phyloP scores from a whole-genome alignment of 2,888 invertebrate genomes.

The Mythimna impura region DNA sequence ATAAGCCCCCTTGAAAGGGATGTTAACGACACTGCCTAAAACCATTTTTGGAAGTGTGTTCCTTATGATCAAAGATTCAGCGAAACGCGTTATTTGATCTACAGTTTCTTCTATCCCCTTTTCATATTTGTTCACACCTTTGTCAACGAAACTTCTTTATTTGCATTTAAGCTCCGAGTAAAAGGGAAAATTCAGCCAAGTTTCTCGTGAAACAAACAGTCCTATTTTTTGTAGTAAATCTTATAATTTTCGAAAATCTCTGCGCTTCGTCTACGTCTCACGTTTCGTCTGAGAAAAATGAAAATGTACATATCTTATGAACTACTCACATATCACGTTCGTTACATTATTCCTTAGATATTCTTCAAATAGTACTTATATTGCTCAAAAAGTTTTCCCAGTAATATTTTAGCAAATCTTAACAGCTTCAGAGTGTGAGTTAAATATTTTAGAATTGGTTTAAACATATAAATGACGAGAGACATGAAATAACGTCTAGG shows the following conservation, averaged over 20 bases:
- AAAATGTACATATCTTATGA: slow-evolving; percentile 63
- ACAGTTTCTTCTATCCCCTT: slow-evolving; percentile 41
- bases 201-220: slow-evolving; percentile 26
- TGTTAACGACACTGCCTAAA: slow-evolving; percentile 48
- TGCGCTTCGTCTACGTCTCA: slow-evolving; percentile 34
- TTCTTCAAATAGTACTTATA: slow-evolving; percentile 33
- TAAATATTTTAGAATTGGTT: slow-evolving; percentile 4
- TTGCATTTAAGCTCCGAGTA: slow-evolving; percentile 42
- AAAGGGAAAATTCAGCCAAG: slow-evolving; percentile 10
- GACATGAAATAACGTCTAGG: neutral
- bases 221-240: slow-evolving; percentile 38
- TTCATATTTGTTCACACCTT: slow-evolving; percentile 57
- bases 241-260: slow-evolving; percentile 53
- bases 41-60: slow-evolving; percentile 52
- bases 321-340: slow-evolving; percentile 43
- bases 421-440: neutral
- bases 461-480: slow-evolving; percentile 3
- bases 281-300: slow-evolving; percentile 52
- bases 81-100: slow-evolving; percentile 55
- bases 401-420: slow-evolving; percentile 37
- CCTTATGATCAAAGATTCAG: slow-evolving; percentile 61
- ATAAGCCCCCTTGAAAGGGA: slow-evolving; percentile 60
- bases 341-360: slow-evolving; percentile 47
- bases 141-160: slow-evolving; percentile 56
- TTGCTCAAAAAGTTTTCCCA: slow-evolving; percentile 17